phyloP scores from a whole-genome alignment of 2,797 vertebrate species.

The Muscicapa striata region DNA sequence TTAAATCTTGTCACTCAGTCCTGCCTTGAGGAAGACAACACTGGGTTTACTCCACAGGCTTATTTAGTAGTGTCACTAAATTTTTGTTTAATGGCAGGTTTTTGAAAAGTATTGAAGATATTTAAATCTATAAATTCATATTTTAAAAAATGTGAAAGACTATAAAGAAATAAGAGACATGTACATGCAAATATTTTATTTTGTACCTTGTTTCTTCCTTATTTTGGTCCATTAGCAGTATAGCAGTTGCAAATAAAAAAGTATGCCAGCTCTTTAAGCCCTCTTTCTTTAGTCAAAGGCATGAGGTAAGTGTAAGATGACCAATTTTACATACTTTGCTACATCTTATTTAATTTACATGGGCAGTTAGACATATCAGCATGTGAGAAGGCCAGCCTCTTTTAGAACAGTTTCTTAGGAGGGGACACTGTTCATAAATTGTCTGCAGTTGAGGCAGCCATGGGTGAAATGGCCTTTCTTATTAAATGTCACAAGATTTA shows the following conservation, averaged over 20 bases:
- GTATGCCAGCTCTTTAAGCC: constrained; percentile 20
- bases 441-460: constrained; percentile 74
- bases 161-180: background rate
- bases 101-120: background rate
- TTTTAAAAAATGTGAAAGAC: background rate
- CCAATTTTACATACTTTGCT: constrained; percentile 64
- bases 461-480: constrained; percentile 82
- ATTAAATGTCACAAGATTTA: constrained; percentile 83
- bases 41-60: background rate
- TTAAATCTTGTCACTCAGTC: background rate
- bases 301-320: constrained; percentile 51
- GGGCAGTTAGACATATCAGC: constrained; percentile 61
- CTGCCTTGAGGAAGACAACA: background rate
- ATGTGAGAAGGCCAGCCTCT: constrained; percentile 53
- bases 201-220: background rate
- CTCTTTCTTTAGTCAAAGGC: constrained; percentile 40
- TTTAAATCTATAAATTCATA: background rate
- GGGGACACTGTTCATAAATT: constrained; percentile 69
- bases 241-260: background rate
- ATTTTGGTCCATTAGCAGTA: background rate
- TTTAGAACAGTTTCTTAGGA: constrained; percentile 63
- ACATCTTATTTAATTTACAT: constrained; percentile 71
- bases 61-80: background rate
- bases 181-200: background rate
- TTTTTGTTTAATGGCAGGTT: background rate